phyloP scores from a whole-genome alignment of 2,888 invertebrate species.

The Dascillus cervinus region DNA sequence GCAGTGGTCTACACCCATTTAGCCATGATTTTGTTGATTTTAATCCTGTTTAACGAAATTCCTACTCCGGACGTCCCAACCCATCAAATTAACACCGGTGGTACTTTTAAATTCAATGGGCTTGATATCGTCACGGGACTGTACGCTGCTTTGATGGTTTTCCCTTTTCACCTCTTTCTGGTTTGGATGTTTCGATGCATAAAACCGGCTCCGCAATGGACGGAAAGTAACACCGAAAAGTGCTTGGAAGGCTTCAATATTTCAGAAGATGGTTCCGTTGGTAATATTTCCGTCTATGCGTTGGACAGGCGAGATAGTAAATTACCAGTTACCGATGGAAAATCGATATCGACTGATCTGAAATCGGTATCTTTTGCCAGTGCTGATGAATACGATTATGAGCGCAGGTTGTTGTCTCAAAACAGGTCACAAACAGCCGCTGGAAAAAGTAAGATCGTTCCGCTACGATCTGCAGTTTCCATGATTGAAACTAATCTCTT shows the following conservation, averaged over 20 bases:
- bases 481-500: background rate
- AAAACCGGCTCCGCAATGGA: conserved; percentile 3
- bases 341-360: too few species aligned
- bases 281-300: background rate
- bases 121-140: background rate
- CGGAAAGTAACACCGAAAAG: background rate
- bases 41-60: conserved; percentile 1
- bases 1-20: conserved; percentile 5
- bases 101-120: conserved; percentile 1
- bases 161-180: conserved; percentile 3
- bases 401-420: background rate
- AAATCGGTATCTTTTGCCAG: conserved; percentile 2
- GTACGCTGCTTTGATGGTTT: background rate
- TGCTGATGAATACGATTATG: background rate
- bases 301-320: background rate
- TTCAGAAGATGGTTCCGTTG: background rate
- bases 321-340: background rate
- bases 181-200: conserved; percentile 7
- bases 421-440: background rate
- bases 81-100: conserved; percentile 2
- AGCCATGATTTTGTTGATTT: conserved; percentile 4
- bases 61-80: background rate
- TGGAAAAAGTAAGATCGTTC: conserved; percentile 2
- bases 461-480: background rate
- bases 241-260: background rate